These are phyloP conservation scores for Hydrocynus forskahlii DNA, from an alignment of 2,797 vertebrate species.

Conservation along the genomic window DNA sequence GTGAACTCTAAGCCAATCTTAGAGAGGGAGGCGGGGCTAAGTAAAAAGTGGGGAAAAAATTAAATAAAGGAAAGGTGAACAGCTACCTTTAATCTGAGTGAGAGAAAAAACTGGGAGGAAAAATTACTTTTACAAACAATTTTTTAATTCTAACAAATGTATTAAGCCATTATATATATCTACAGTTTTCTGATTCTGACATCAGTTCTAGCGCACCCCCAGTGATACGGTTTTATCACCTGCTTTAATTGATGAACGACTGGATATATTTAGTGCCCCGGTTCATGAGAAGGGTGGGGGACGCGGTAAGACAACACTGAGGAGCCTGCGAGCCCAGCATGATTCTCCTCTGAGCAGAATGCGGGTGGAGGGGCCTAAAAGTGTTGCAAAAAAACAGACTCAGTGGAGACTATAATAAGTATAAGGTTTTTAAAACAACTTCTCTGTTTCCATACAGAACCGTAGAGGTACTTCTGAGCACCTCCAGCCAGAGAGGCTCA, in stretches of 20 bases:
- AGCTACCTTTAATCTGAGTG: background rate
- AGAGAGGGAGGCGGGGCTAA: no score
- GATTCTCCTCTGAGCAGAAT: slow-evolving; percentile 60
- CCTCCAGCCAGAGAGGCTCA: no score
- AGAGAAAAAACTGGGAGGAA: no score
- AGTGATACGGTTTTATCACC: slow-evolving; percentile 21
- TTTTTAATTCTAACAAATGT: background rate
- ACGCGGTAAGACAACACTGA: slow-evolving; percentile 80
- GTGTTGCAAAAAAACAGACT: background rate
- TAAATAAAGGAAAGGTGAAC: no score
- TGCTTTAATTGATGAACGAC: slow-evolving; percentile 40
- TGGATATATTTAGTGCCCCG: slow-evolving; percentile 72
- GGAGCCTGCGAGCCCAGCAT: slow-evolving; percentile 72
- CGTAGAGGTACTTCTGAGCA: no score
- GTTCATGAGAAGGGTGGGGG: slow-evolving; percentile 65
- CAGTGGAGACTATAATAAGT: no score
- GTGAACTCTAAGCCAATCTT: no score
- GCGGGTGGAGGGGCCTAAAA: slow-evolving; percentile 27
- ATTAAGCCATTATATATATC: background rate
- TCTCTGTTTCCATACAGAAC: no score
- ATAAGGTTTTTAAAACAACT: background rate
- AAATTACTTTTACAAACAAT: background rate
- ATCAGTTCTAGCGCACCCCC: background rate
- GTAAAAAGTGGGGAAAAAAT: no score
- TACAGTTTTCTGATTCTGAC: no score